Percentiles rank a stretch among this genome's conserved stretches.
Evolutionary conservation across 2,797 vertebrate species (phyloP).

Genomic region (Geotrypetes seraphini): DNA sequence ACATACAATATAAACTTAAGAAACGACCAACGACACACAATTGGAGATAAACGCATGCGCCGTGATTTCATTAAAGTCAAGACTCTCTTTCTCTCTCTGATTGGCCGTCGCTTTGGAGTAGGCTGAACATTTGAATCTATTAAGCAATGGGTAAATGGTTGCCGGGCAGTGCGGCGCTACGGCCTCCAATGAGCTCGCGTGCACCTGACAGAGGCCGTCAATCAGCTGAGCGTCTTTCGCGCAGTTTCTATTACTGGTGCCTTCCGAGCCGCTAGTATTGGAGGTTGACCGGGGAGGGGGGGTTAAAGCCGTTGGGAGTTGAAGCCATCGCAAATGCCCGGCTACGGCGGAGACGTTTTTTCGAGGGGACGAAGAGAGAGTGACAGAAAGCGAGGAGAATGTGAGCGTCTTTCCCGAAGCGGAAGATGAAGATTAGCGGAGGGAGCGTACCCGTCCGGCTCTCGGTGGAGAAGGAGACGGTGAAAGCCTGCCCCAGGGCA

Average conservation of each 20-base stretch:
- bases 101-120: rapidly evolving
- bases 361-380: not conserved
- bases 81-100: not conserved
- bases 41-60: not conserved
- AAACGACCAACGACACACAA: not conserved
- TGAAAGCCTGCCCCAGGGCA: too few species aligned
- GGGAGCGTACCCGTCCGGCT: too few species aligned
- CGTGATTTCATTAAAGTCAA: not conserved
- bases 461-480: too few species aligned
- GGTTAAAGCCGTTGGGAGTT: too few species aligned
- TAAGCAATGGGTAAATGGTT: conserved; percentile 33
- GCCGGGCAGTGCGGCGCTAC: conserved; percentile 19
- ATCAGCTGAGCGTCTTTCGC: conserved; percentile 4
- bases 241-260: conserved; percentile 3
- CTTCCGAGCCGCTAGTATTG: not conserved
- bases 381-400: not conserved
- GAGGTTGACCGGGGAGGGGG: not conserved
- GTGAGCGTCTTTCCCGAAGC: not conserved
- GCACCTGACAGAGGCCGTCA: conserved; percentile 18
- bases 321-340: too few species aligned
- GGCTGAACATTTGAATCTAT: not conserved
- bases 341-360: not conserved
- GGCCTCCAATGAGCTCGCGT: conserved; percentile 10
- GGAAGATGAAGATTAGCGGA: not conserved
- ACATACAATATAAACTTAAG: not conserved